A percentile compares a stretch with the other conserved stretches of the same genome.
Conservation (phyloP, 2,888 invertebrate genomes). For the Eutolmus rufibarbis region DNA sequence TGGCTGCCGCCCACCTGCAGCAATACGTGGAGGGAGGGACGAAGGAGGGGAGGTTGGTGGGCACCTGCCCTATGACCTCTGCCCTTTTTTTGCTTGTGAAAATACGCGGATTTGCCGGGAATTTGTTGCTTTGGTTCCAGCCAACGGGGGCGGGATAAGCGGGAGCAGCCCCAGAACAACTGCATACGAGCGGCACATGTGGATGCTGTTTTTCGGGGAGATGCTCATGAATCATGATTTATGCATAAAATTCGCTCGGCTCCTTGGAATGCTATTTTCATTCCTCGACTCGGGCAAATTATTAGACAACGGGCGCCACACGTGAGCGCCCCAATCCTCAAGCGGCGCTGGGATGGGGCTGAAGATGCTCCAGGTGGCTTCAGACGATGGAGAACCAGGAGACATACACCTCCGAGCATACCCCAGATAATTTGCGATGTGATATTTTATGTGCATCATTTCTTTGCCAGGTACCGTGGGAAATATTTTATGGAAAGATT, state of each 20-base stretch:
- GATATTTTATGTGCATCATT: conserved; percentile 30
- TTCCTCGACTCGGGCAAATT: conserved; percentile 1
- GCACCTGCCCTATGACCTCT: not conserved
- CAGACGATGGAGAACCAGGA: not conserved
- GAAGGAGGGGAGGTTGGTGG: not conserved
- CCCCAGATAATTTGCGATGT: not conserved
- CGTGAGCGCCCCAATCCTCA: not conserved
- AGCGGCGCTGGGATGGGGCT: not conserved
- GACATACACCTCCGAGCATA: not conserved
- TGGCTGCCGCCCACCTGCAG: not conserved
- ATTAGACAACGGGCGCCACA: conserved; percentile 27
- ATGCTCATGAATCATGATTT: conserved; percentile 30
- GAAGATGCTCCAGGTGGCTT: not conserved
- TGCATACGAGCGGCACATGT: not conserved
- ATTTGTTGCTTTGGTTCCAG: not conserved
- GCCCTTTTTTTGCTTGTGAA: not conserved
- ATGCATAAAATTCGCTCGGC: conserved; percentile 22
- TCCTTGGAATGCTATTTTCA: conserved; percentile 12
- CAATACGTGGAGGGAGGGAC: not conserved
- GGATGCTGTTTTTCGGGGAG: not conserved
- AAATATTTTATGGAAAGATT: conserved; percentile 33
- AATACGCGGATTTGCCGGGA: not conserved
- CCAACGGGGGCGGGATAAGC: not conserved
- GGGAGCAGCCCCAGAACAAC: not conserved
- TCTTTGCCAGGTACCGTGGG: conserved; percentile 8